Evolutionary conservation across 2,888 invertebrate species (phyloP), one percentile per base, ranked within the genome.

Genomic region (Drosophila formosana): DNA sequence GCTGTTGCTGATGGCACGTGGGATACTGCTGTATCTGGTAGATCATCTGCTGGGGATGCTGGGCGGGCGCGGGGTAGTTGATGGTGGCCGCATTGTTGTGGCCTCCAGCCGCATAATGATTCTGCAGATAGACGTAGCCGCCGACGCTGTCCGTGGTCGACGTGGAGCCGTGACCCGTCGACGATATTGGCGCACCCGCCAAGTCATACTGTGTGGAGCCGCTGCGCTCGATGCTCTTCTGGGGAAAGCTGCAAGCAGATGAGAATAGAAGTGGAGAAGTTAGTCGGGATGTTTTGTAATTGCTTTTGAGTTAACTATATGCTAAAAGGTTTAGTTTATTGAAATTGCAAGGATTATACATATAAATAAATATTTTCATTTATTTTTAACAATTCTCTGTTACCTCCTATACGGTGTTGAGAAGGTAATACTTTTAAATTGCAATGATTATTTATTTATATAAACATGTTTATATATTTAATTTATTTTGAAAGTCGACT

Each of bases 51-150:
- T 90, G 90, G 41, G 88, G 86, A 68, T 91, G 91, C 56, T 90
- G 90, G 61, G 86, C 75, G 47, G 80, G 82, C 80, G 69, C 84
- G 49, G 86, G 88, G 72, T 88, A 88, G 64, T 88, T 86, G 26
- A 86, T 86, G 34, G 90, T 79, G 26, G 88, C 81, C 26, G 85
- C 80, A 43, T 80, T 76, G 73, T 81, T 89, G 68, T 89, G 84
- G 41, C 90, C 86, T 7, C 72, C 86, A 37, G 90, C 90, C 45
- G 89, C 89, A 72, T 90, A 91, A 50, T 92, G 92, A 62, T 92
- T 92, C 82, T 92, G 92, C 69, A 92, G 86, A 80, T 92, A 92
- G 50, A 92, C 92, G 88, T 92, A 92, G 57, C 92, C 92, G 26
- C 88, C 90, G 34, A 83, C 87, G 41, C 83, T 77, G 25, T 89